Conservation (phyloP, 2,797 vertebrate genomes). For the Platyrinchus mystaceus region DNA sequence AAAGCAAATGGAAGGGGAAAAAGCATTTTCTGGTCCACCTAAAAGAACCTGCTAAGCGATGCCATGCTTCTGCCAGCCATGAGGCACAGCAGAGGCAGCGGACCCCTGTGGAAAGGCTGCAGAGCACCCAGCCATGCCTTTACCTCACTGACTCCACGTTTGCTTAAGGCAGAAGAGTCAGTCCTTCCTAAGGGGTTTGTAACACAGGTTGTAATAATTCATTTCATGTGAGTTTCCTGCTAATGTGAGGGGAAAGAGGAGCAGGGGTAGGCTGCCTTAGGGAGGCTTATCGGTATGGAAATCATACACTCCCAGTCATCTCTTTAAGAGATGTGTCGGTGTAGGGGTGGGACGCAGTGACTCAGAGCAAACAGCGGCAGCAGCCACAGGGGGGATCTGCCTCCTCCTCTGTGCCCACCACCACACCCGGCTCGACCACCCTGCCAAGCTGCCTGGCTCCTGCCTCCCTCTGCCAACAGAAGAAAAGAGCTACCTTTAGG, state of each 20-base stretch:
- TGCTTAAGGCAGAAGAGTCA: background rate
- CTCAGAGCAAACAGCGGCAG: background rate
- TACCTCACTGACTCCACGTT: background rate
- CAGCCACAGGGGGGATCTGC: accelerated
- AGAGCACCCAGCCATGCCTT: background rate
- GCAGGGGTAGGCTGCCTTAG: background rate
- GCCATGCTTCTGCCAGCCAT: background rate
- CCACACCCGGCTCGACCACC: accelerated
- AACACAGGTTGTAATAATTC: background rate
- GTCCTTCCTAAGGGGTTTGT: background rate
- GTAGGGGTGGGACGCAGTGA: background rate
- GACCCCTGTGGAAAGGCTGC: accelerated
- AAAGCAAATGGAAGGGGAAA: background rate
- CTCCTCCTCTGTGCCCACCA: accelerated
- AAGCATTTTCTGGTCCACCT: background rate
- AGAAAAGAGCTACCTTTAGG: background rate
- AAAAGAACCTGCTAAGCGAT: background rate
- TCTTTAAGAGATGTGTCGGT: background rate
- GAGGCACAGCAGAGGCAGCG: accelerated
- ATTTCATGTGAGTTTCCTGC: background rate
- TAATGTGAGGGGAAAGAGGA: background rate
- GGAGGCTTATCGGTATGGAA: background rate
- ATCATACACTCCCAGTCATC: background rate
- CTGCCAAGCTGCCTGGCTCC: accelerated
- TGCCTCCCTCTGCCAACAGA: background rate